Conservation (phyloP, 2,888 invertebrate species). For the Vandiemenella viatica region DNA sequence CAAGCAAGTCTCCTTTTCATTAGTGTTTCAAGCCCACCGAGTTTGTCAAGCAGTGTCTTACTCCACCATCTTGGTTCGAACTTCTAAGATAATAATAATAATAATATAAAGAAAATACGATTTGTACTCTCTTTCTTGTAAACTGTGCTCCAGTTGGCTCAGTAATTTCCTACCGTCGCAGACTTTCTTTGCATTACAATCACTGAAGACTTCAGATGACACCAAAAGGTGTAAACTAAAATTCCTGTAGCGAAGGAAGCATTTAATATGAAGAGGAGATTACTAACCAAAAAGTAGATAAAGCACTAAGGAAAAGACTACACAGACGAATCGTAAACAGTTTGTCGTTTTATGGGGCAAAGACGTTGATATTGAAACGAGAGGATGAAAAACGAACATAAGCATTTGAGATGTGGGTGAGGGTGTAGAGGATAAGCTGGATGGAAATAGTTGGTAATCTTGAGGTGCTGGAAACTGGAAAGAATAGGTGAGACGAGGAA, state of each 20-base stretch:
- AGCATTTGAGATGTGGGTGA: neutral
- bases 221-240: neutral
- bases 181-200: neutral
- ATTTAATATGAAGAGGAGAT: neutral
- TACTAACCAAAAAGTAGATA: neutral
- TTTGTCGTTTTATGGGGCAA: neutral
- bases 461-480: too few species aligned
- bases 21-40: too few species aligned
- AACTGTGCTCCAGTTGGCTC: too few species aligned
- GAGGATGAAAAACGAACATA: neutral
- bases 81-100: too few species aligned
- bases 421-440: neutral
- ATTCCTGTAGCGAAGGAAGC: neutral
- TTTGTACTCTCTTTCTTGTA: too few species aligned
- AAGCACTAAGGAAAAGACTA: neutral
- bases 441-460: too few species aligned
- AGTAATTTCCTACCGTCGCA: too few species aligned
- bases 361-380: neutral
- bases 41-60: too few species aligned
- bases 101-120: too few species aligned
- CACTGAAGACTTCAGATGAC: neutral
- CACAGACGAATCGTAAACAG: neutral
- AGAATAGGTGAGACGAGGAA: neutral
- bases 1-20: too few species aligned
- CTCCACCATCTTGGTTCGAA: too few species aligned